Evolutionary conservation across 2,113 vertebrate genomes (phyloP).

Genomic region (Antigone vipio): DNA sequence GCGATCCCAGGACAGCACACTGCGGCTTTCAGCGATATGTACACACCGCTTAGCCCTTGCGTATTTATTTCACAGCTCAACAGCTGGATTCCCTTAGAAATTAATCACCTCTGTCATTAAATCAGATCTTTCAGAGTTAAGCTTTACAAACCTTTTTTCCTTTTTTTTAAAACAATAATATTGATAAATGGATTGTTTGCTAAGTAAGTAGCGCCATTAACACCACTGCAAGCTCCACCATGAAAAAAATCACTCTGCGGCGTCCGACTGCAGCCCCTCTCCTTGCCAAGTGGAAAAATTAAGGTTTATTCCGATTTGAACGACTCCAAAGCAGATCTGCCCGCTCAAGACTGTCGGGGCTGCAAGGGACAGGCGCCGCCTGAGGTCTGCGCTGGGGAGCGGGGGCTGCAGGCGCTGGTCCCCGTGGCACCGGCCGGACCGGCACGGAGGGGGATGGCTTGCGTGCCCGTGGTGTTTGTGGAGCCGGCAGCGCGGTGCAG

Average conservation of each 20-base stretch:
- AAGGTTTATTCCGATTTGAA: not conserved
- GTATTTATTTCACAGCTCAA: conserved; percentile 31
- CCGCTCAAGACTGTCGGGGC: not conserved
- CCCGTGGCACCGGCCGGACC: fast-evolving
- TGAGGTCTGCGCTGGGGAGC: not conserved
- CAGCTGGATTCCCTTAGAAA: conserved; percentile 59
- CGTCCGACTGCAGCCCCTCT: fast-evolving
- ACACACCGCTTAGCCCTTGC: not conserved
- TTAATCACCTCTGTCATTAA: conserved; percentile 67
- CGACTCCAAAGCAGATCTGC: not conserved
- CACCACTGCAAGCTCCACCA: not conserved
- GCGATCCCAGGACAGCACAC: not conserved
- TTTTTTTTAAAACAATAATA: not conserved
- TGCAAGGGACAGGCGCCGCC: not conserved
- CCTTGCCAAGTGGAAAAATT: not conserved
- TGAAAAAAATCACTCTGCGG: not conserved
- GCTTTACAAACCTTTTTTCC: conserved; percentile 36
- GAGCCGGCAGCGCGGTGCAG: not conserved
- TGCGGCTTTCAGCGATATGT: not conserved
- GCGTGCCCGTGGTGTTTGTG: fast-evolving
- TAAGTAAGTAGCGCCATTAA: not conserved
- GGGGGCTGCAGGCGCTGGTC: not conserved
- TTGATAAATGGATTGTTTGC: conserved; percentile 60
- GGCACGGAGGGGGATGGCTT: fast-evolving
- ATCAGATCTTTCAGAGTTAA: conserved; percentile 51